phyloP scores from a whole-genome alignment of 2,888 invertebrate genomes.

The Craniophora ligustri region DNA sequence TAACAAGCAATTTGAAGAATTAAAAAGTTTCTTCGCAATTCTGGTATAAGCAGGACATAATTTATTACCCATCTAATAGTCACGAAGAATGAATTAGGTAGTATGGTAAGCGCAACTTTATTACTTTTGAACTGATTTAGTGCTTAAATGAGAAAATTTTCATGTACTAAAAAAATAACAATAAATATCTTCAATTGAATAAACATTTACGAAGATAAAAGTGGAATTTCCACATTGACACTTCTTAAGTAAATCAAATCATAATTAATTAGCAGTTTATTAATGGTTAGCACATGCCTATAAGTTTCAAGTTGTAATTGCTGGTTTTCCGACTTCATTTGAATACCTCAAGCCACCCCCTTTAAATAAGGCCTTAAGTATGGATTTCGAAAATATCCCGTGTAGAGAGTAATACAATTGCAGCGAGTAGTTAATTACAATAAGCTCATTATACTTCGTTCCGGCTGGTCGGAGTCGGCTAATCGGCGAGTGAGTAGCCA shows the following conservation, averaged over 20 bases:
- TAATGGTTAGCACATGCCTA: too few species aligned
- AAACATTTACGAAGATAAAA: background rate
- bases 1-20: conserved; percentile 13
- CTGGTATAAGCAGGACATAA: conserved; percentile 11
- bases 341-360: background rate
- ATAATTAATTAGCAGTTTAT: too few species aligned
- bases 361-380: background rate
- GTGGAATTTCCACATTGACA: too few species aligned
- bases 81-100: background rate
- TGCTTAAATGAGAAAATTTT: conserved; percentile 12
- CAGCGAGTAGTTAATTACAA: conserved; percentile 65
- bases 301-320: too few species aligned
- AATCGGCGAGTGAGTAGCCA: conserved; percentile 68
- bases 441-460: conserved; percentile 74
- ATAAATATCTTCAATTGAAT: background rate
- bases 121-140: conserved; percentile 16
- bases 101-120: background rate
- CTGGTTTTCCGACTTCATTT: background rate
- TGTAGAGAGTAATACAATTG: conserved; percentile 14
- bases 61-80: conserved; percentile 14
- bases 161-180: background rate
- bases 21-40: conserved; percentile 20
- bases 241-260: too few species aligned
- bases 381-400: conserved; percentile 22
- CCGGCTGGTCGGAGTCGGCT: conserved; percentile 70